Evolutionary conservation across 2,113 vertebrate species (phyloP).

Genomic region (Abramis brama): DNA sequence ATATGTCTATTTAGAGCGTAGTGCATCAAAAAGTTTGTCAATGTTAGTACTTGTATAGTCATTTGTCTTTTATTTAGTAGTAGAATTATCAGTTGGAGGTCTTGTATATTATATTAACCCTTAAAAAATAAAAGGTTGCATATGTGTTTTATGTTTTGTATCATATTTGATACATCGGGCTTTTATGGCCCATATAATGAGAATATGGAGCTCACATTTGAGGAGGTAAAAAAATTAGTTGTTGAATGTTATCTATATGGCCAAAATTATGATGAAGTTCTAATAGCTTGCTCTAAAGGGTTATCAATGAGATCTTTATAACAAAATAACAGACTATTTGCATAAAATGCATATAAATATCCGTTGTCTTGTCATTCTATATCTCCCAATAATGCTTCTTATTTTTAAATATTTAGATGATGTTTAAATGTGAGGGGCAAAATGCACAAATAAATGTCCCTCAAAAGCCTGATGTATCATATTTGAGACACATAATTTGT

Average conservation of each 20-base stretch:
- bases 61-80: background rate
- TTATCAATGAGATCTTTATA: too few species aligned
- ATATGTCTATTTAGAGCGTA: background rate
- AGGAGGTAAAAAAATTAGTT: too few species aligned
- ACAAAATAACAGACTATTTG: background rate
- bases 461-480: too few species aligned
- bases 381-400: background rate
- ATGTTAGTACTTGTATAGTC: too few species aligned
- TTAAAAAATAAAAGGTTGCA: too few species aligned
- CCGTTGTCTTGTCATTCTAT: background rate
- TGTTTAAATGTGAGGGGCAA: background rate
- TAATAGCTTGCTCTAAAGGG: background rate
- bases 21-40: background rate
- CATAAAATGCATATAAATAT: background rate
- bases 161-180: too few species aligned
- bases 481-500: too few species aligned
- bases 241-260: too few species aligned
- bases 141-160: too few species aligned
- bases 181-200: too few species aligned
- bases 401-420: background rate
- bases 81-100: background rate
- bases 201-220: too few species aligned
- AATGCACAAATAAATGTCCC: too few species aligned
- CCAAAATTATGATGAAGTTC: background rate
- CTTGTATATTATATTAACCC: background rate